phyloP scores from a whole-genome alignment of 2,888 invertebrate species.

The Troilus luridus region DNA sequence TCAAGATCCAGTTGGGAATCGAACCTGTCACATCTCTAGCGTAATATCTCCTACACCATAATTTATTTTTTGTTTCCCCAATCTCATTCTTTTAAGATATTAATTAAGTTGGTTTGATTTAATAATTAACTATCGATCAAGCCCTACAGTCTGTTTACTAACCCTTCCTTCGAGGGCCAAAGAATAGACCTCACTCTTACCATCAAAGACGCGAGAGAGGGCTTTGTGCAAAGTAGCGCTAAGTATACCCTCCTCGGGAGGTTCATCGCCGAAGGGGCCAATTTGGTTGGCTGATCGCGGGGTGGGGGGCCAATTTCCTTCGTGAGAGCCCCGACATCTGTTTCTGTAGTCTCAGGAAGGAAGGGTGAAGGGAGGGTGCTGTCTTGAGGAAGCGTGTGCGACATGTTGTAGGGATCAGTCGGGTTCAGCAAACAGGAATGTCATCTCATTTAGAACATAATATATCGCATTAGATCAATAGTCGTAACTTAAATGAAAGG shows the following conservation, averaged over 20 bases:
- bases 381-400: neutral
- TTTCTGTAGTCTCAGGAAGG: neutral
- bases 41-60: no score
- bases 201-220: neutral
- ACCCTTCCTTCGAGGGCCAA: neutral
- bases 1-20: no score
- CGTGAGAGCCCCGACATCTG: neutral
- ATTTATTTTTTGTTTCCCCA: neutral
- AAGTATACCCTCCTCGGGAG: neutral
- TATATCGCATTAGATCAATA: no score
- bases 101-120: neutral
- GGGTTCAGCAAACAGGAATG: neutral
- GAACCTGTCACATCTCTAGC: no score
- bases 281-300: no score
- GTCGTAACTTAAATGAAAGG: no score
- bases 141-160: neutral
- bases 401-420: neutral
- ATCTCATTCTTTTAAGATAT: no score
- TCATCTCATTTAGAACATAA: neutral
- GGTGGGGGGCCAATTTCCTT: neutral
- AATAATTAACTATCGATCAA: neutral
- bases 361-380: neutral
- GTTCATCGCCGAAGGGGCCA: neutral
- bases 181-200: neutral
- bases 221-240: conserved; percentile 2